Evolutionary conservation across 2,888 invertebrate species (phyloP).

Genomic region (Drosophila melanocephala): DNA sequence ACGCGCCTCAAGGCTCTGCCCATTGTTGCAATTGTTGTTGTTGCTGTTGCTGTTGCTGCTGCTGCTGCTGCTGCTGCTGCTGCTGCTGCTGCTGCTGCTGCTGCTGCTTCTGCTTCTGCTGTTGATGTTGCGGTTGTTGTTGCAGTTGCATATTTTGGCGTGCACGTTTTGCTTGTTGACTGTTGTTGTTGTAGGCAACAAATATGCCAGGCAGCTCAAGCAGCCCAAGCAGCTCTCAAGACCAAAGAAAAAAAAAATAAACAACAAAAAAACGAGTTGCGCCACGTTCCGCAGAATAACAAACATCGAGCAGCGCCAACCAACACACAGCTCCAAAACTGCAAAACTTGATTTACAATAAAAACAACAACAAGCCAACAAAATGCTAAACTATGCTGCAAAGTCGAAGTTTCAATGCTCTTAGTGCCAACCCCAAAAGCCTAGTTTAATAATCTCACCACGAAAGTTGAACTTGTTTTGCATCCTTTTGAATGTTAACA

Average conservation of each 20-base stretch:
- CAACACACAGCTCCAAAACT: constrained; percentile 56
- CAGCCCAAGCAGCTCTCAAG: constrained; percentile 52
- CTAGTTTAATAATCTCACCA: constrained; percentile 25
- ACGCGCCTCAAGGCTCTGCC: constrained; percentile 62
- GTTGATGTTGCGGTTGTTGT: constrained; percentile 63
- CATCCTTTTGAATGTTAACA: constrained; percentile 1
- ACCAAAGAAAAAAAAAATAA: constrained; percentile 47
- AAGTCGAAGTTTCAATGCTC: constrained; percentile 56
- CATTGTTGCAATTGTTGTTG: constrained; percentile 48
- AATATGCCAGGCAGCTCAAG: constrained; percentile 70
- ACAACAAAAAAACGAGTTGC: constrained; percentile 74
- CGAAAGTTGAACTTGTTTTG: constrained; percentile 14
- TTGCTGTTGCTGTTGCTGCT: constrained; percentile 11
- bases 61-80: constrained; percentile 34
- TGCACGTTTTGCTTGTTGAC: constrained; percentile 79
- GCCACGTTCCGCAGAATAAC: constrained; percentile 75
- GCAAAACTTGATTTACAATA: constrained; percentile 75
- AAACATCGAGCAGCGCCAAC: constrained; percentile 66
- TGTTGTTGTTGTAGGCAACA: constrained; percentile 61
- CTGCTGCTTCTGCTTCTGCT: constrained; percentile 35
- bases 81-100: constrained; percentile 29
- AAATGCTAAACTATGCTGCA: constrained; percentile 31
- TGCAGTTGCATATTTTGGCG: constrained; percentile 77
- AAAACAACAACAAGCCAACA: constrained; percentile 35
- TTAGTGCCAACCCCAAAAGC: constrained; percentile 13